Evolutionary conservation across 2,113 vertebrate species (phyloP).

Genomic region (Panthera uncia): DNA sequence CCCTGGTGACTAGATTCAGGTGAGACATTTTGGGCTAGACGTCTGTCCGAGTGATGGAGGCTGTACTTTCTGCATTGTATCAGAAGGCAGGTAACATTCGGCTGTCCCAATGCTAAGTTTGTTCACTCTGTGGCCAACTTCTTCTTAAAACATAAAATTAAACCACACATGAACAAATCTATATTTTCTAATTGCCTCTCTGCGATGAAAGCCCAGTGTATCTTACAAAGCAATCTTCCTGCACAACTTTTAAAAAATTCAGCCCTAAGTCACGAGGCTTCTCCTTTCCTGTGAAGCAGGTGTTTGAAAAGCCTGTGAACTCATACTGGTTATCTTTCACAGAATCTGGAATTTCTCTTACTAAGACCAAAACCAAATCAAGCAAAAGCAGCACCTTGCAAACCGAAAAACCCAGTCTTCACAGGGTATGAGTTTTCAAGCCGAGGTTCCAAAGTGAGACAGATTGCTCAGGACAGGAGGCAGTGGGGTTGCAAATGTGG

Average conservation of each 20-base stretch:
- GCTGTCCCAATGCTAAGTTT: not conserved
- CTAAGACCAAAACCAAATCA: not conserved
- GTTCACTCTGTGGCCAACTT: not conserved
- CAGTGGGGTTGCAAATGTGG: rapidly evolving
- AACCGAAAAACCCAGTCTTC: not conserved
- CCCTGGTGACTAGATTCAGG: not conserved
- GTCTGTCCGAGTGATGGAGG: rapidly evolving
- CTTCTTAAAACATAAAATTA: not conserved
- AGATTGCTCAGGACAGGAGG: not conserved
- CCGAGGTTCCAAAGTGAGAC: not conserved
- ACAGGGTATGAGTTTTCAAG: not conserved
- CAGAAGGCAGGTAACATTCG: not conserved
- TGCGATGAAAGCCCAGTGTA: not conserved
- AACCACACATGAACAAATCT: not conserved
- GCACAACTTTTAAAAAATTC: not conserved
- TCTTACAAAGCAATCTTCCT: not conserved
- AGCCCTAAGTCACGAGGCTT: not conserved
- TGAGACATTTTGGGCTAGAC: not conserved
- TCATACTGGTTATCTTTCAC: not conserved
- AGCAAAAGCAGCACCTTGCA: not conserved
- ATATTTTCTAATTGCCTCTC: not conserved
- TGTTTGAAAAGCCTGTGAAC: not conserved
- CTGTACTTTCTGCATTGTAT: rapidly evolving
- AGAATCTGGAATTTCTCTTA: not conserved
- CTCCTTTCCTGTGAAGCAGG: not conserved